A percentile compares a stretch with the other conserved stretches of the same genome.
Conservation (phyloP, 2,888 invertebrate species). For the Phania funesta region DNA sequence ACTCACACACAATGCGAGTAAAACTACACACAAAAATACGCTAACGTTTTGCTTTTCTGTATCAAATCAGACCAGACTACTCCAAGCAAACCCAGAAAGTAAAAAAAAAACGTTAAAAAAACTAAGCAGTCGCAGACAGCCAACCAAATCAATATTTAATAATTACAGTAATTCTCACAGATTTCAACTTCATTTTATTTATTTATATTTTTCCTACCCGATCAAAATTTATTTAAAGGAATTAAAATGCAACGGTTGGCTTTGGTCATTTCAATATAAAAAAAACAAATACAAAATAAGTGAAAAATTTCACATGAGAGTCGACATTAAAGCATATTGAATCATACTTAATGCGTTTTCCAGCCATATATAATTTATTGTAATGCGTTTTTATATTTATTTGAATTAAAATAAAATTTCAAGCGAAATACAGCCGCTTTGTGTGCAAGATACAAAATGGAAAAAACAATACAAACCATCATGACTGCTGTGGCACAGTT, state of each 20-base stretch:
- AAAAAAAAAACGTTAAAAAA: not conserved
- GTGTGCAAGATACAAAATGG: not conserved
- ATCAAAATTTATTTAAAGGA: too few relatives aligned
- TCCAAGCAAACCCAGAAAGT: not conserved
- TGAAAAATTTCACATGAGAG: not conserved
- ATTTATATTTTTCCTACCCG: not conserved
- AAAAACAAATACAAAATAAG: too few relatives aligned
- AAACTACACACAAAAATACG: not conserved
- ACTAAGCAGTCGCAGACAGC: slow-evolving; percentile 10
- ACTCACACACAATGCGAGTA: not conserved
- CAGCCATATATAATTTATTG: slow-evolving; percentile 36
- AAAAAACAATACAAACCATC: slow-evolving; percentile 20
- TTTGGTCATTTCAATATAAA: too few relatives aligned
- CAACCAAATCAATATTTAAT: slow-evolving; percentile 60
- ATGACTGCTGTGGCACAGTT: slow-evolving; percentile 59
- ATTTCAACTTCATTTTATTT: slow-evolving; percentile 30
- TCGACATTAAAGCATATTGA: not conserved
- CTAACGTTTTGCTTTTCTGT: not conserved
- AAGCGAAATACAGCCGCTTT: slow-evolving; percentile 46
- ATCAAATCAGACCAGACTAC: not conserved
- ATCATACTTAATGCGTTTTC: slow-evolving; percentile 52
- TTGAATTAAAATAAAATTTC: slow-evolving; percentile 34
- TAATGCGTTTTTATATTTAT: slow-evolving; percentile 32
- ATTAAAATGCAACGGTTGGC: too few relatives aligned
- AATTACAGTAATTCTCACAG: slow-evolving; percentile 66